These are phyloP conservation scores for Trilocha varians DNA, from an alignment of 2,888 invertebrate species.

Conservation along the genomic window DNA sequence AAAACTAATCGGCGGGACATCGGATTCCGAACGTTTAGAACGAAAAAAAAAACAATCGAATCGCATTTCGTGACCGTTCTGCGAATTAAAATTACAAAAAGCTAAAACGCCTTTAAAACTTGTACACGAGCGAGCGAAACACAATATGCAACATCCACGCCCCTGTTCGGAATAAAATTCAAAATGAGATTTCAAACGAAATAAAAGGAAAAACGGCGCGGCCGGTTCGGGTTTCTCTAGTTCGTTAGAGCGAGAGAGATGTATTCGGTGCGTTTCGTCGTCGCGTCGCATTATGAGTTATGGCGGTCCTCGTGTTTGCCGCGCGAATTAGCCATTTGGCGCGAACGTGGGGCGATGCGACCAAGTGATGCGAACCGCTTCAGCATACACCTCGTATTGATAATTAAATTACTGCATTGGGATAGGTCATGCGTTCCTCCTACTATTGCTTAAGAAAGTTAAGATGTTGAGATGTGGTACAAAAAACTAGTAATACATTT, in stretches of 20 bases:
- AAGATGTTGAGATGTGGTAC: background rate
- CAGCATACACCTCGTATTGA: constrained; percentile 3
- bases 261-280: constrained; percentile 38
- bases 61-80: constrained; percentile 68
- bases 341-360: constrained; percentile 56
- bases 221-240: constrained; percentile 57
- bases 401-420: constrained; percentile 15
- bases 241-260: constrained; percentile 58
- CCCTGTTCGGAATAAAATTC: constrained; percentile 69
- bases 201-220: constrained; percentile 69
- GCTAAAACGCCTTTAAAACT: constrained; percentile 42
- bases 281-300: constrained; percentile 63
- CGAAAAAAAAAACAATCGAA: constrained; percentile 68
- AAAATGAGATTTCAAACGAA: constrained; percentile 71
- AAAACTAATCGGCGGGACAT: constrained; percentile 50
- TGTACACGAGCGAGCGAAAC: constrained; percentile 53
- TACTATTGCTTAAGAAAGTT: background rate
- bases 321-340: constrained; percentile 68
- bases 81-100: constrained; percentile 73
- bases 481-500: no score
- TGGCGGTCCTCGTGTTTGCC: constrained; percentile 59
- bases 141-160: constrained; percentile 75
- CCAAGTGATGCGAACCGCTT: constrained; percentile 18
- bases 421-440: constrained; percentile 17
- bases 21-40: constrained; percentile 57